Percentiles rank a stretch among this genome's conserved stretches.
Evolutionary conservation across 1,140 invertebrate species (phyloP).

Genomic region (Danaus melanippus): DNA sequence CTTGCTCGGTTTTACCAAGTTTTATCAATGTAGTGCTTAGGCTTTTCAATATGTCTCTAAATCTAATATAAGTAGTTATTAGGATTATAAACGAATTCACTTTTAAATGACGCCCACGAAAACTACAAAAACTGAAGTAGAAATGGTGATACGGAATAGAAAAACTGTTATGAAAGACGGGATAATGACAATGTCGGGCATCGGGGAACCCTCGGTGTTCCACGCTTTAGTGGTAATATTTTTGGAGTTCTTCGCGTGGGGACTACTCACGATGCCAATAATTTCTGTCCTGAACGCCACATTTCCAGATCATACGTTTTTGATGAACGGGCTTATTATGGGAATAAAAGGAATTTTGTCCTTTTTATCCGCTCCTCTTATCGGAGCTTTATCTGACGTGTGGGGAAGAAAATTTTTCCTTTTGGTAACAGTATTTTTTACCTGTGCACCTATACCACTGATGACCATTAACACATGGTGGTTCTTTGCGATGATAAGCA

Average conservation of each 20-base stretch:
- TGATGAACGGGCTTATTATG: conserved; percentile 99
- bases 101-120: conserved; percentile 71
- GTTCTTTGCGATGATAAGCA: conserved; percentile 99
- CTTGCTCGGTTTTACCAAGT: conserved; percentile 53
- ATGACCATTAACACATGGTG: conserved; percentile 99
- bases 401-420: conserved; percentile 99
- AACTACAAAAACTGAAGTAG: conserved; percentile 69
- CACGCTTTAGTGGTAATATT: conserved; percentile 99
- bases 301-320: conserved; percentile 98
- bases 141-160: conserved; percentile 72
- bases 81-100: conserved; percentile 43
- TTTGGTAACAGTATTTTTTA: conserved; percentile 98
- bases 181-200: conserved; percentile 79
- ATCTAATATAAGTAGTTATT: conserved; percentile 55
- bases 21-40: conserved; percentile 65
- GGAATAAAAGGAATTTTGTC: conserved; percentile 98
- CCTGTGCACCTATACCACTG: conserved; percentile 98
- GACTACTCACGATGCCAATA: conserved; percentile 97
- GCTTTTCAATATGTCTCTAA: conserved; percentile 52
- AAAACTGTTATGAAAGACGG: conserved; percentile 71
- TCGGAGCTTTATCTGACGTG: conserved; percentile 97
- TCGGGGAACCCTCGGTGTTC: conserved; percentile 95
- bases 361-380: conserved; percentile 96
- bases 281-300: conserved; percentile 97
- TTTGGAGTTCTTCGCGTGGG: conserved; percentile 99